These are phyloP conservation scores for Podabrus alpinus DNA, from an alignment of 2,888 invertebrate species.

Conservation along the genomic window DNA sequence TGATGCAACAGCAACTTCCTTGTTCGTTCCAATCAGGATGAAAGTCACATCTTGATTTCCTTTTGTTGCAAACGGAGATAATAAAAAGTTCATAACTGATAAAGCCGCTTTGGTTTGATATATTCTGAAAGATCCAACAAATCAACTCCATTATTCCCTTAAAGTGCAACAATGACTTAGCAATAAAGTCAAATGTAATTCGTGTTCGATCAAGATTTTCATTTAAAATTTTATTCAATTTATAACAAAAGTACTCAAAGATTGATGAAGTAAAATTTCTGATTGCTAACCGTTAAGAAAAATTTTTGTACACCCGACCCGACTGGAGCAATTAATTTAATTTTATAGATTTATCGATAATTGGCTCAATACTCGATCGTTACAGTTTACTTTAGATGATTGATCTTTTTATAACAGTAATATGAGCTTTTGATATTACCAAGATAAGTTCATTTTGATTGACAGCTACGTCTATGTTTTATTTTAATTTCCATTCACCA, in stretches of 20 bases:
- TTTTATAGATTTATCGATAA: background rate
- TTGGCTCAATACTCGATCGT: background rate
- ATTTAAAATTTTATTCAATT: background rate
- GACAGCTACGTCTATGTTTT: conserved; percentile 24
- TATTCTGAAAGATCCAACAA: conserved; percentile 9
- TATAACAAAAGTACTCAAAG: background rate
- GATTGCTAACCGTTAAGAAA: background rate
- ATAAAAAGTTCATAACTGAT: conserved; percentile 17
- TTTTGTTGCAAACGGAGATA: conserved; percentile 8
- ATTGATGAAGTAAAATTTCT: background rate
- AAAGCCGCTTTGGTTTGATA: conserved; percentile 16
- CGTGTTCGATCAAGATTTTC: background rate
- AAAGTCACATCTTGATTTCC: background rate
- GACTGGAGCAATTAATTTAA: conserved; percentile 2
- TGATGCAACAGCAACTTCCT: background rate
- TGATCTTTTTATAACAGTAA: conserved; percentile 28
- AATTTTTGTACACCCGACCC: background rate
- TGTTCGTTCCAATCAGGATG: background rate
- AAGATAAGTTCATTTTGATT: conserved; percentile 35
- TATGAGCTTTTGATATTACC: conserved; percentile 31
- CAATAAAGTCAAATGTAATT: conserved; percentile 1
- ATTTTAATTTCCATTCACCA: conserved; percentile 22
- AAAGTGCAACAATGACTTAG: conserved; percentile 22
- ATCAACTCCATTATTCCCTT: conserved; percentile 16
- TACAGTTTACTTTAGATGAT: conserved; percentile 26